Evolutionary conservation across 2,888 invertebrate genomes (phyloP).

Genomic region (Chesias legatella): DNA sequence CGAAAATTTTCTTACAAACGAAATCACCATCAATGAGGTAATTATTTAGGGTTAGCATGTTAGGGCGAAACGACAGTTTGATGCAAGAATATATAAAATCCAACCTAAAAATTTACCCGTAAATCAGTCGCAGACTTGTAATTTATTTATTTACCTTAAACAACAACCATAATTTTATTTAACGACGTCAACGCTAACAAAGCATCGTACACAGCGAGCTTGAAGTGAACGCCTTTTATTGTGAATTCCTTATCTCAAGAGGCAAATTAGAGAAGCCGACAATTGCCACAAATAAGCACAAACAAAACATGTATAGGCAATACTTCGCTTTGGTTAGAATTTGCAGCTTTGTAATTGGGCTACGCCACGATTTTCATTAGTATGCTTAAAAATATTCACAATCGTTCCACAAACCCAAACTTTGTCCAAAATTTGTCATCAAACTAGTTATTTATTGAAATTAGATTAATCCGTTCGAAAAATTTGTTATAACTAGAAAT

Average conservation of each 20-base stretch:
- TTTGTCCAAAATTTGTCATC: too few species aligned
- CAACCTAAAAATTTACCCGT: not conserved
- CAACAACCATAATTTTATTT: conserved; percentile 42
- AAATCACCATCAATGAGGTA: too few species aligned
- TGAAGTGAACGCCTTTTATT: conserved; percentile 49
- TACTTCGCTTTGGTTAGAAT: conserved; percentile 26
- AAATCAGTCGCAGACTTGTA: conserved; percentile 3
- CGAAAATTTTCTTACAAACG: too few species aligned
- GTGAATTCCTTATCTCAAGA: conserved; percentile 46
- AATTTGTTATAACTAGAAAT: too few species aligned
- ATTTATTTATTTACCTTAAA: conserved; percentile 30
- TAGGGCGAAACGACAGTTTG: too few species aligned
- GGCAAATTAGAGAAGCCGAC: conserved; percentile 41
- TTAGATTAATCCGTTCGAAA: too few species aligned
- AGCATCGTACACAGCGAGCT: conserved; percentile 38
- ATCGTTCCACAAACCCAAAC: too few species aligned
- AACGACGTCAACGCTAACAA: conserved; percentile 41
- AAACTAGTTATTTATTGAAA: too few species aligned
- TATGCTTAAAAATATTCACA: too few species aligned
- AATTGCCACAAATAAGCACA: conserved; percentile 44
- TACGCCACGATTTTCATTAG: too few species aligned
- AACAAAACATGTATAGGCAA: conserved; percentile 45
- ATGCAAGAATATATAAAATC: too few species aligned
- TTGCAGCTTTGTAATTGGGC: conserved; percentile 13
- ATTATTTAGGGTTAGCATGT: too few species aligned